Base-by-base conservation (phyloP, 2,797 vertebrate species). In the Takifugu rubripes region DNA sequence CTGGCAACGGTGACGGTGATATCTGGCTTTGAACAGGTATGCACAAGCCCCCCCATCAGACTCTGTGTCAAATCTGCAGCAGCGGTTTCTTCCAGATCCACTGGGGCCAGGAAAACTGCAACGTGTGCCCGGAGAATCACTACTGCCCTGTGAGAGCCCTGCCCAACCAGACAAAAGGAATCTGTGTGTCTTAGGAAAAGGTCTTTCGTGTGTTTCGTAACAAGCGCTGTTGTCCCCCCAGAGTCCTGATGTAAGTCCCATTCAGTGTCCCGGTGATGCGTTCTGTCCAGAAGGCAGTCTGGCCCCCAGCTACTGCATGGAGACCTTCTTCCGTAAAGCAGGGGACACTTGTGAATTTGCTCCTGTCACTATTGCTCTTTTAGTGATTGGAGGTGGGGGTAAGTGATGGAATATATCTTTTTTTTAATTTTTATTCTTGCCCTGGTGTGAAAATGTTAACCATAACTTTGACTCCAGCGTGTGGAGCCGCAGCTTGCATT, bases 91-190 rank as follows among this genome's bases (percentile, higher is more conserved):
- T 84, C 83, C 94, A 96, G 61, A 77, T 90, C 54, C 85, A 70
- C 70, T 68, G 67, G 87, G 94, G 94, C 42, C 85, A 88, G 72
- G 91, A 93, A 56, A 85, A 49, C 71, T 96, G 94, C 61, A 83
- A 93, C 11, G 47, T 88, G n/a, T 96, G 94, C 70, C 94, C 94
- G n/a, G 90, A 93, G 68, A 88, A 90, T 44, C 89, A 96, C 85
- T 96, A 95, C 88, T 96, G 94, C 58, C 94, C 94, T 2, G 94
- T 96, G 84, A 93, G 94, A 85, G 5, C 33, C 2, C 15, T 43
- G 8, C 25, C 51, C 5, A 9, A 31, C 14, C 17, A 6, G 15
- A 59, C 6, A 33, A 49, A 45, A 52, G 24, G 0, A 57, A 45
- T 12, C 17, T 24, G 24, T 49, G 5, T 40, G 7, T 21, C 6